These are phyloP conservation scores for Danio choprae DNA, from an alignment of 2,797 vertebrate genomes.

Conservation along the genomic window DNA sequence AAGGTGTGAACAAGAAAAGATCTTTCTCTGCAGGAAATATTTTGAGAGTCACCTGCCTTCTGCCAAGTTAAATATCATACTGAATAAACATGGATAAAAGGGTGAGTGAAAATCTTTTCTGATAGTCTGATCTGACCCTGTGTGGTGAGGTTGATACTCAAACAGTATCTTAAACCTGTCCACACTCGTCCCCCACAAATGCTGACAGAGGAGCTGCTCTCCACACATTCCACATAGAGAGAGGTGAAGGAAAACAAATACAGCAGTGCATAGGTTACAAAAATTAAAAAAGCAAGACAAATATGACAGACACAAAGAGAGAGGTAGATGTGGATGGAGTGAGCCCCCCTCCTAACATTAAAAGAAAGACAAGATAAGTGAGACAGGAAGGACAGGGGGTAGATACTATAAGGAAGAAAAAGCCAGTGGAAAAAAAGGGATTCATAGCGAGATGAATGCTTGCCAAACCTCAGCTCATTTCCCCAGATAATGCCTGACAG, in stretches of 20 bases:
- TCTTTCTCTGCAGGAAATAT: conserved; percentile 68
- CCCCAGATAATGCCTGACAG: conserved; percentile 62
- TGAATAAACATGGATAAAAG: conserved; percentile 70
- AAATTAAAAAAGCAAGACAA: conserved; percentile 43
- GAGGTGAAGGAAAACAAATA: conserved; percentile 48
- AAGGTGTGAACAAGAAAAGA: conserved; percentile 17
- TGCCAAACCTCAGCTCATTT: conserved; percentile 65
- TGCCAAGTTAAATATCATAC: conserved; percentile 65
- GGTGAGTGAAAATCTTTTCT: conserved; percentile 63
- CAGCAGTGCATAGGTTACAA: conserved; percentile 55
- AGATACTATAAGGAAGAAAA: conserved; percentile 55
- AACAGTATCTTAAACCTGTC: conserved; percentile 79
- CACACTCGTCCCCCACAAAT: conserved; percentile 75
- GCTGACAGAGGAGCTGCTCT: conserved; percentile 74
- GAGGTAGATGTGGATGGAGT: neutral
- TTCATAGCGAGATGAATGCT: conserved; percentile 60
- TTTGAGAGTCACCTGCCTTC: conserved; percentile 70
- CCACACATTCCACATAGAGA: conserved; percentile 63
- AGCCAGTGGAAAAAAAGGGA: conserved; percentile 55
- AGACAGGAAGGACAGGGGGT: conserved; percentile 40
- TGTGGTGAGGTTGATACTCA: conserved; percentile 69
- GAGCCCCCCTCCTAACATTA: neutral
- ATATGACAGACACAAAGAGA: conserved; percentile 5
- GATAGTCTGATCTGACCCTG: conserved; percentile 78
- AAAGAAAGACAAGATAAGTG: conserved; percentile 5